Percentiles rank a stretch among this genome's conserved stretches.
Conservation (phyloP, 2,888 invertebrate species). For the Chironomus tentans region DNA sequence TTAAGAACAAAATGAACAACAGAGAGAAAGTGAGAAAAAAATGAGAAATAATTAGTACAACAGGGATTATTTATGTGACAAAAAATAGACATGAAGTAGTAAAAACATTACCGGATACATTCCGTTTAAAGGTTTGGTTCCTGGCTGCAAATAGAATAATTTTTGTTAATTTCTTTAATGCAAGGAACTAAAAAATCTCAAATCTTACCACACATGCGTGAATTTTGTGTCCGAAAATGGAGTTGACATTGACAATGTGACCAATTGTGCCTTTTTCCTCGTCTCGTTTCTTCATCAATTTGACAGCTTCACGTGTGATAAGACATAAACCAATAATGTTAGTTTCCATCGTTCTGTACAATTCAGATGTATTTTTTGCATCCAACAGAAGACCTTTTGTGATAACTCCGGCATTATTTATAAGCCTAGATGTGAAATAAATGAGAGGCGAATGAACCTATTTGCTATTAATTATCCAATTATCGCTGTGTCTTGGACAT, state of each 20-base stretch:
- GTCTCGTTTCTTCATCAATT: conserved; percentile 44
- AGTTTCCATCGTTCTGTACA: conserved; percentile 40
- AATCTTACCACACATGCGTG: conserved; percentile 4
- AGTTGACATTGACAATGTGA: conserved; percentile 19
- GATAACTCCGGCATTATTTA: conserved; percentile 32
- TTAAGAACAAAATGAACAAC: background rate
- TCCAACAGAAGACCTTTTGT: conserved; percentile 31
- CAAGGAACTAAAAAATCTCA: too few relatives aligned
- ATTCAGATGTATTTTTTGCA: conserved; percentile 37
- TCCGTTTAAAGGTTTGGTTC: conserved; percentile 33
- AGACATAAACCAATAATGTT: conserved; percentile 47
- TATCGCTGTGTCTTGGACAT: too few relatives aligned
- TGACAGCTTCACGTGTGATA: conserved; percentile 45
- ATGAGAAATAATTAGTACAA: too few relatives aligned
- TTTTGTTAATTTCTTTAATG: too few relatives aligned
- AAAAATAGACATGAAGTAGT: too few relatives aligned
- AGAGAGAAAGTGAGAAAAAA: background rate
- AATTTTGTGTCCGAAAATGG: conserved; percentile 21
- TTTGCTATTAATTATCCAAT: too few relatives aligned
- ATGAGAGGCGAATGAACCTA: too few relatives aligned
- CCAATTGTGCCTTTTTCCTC: conserved; percentile 17
- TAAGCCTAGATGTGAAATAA: conserved; percentile 18
- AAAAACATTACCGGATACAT: conserved; percentile 31
- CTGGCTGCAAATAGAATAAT: conserved; percentile 29
- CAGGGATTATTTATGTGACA: too few relatives aligned